Percentiles rank a stretch among this genome's conserved stretches.
phyloP scores from a whole-genome alignment of 37 sponge, comb jelly and placozoan genomes.

The Oscarella lobularis region DNA sequence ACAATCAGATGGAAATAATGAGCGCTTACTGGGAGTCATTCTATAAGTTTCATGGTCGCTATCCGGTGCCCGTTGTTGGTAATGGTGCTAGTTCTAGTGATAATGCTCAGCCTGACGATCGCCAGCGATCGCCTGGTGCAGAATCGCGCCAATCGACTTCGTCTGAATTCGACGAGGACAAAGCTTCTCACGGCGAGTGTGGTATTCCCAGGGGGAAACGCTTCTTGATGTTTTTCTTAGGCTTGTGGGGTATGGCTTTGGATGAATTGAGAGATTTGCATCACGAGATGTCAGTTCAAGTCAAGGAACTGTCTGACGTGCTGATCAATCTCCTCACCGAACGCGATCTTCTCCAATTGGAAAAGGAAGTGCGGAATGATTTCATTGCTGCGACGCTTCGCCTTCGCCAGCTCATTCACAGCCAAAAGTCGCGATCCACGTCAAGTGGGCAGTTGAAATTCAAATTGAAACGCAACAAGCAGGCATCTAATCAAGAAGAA shows the following conservation, averaged over 20 bases:
- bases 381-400: constrained; percentile 46
- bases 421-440: too few species aligned
- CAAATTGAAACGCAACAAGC: too few species aligned
- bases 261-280: constrained; percentile 34
- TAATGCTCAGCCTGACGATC: too few species aligned
- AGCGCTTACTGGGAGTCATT: neutral
- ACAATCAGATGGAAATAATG: too few species aligned
- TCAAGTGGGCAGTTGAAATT: too few species aligned
- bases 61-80: too few species aligned
- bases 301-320: constrained; percentile 25
- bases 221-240: constrained; percentile 27
- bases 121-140: too few species aligned
- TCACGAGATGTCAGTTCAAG: constrained; percentile 43
- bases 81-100: too few species aligned
- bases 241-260: constrained; percentile 28
- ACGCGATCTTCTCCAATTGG: constrained; percentile 19
- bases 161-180: neutral
- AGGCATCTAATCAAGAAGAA: too few species aligned
- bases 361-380: constrained; percentile 34
- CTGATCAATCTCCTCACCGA: constrained; percentile 23
- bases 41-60: neutral
- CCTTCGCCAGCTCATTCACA: constrained; percentile 15
- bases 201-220: neutral
- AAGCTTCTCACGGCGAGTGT: neutral
- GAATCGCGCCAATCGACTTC: neutral